Evolutionary conservation across 2,113 vertebrate species (phyloP).

Genomic region (Pachypanchax playfairii): DNA sequence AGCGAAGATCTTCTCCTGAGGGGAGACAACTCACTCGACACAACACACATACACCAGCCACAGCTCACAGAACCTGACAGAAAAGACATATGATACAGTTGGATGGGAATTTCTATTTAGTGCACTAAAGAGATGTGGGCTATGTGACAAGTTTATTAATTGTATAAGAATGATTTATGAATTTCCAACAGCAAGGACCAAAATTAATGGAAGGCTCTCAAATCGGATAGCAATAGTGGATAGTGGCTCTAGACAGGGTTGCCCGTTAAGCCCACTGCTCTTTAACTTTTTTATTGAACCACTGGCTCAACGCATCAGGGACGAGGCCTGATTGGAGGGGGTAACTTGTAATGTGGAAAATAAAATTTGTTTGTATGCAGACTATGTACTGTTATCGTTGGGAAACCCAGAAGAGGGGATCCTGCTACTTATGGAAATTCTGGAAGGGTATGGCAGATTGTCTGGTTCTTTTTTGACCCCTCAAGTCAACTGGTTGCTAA

Average conservation of each 20-base stretch:
- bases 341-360: neutral
- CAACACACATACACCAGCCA: too few species aligned
- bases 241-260: neutral
- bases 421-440: neutral
- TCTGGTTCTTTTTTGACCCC: neutral
- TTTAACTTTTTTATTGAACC: neutral
- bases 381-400: neutral
- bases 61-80: too few species aligned
- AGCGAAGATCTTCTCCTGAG: too few species aligned
- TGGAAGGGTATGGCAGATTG: neutral
- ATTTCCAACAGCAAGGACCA: neutral
- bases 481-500: neutral
- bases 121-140: neutral
- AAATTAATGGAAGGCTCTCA: neutral
- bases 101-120: neutral
- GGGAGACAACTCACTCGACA: too few species aligned
- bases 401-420: neutral
- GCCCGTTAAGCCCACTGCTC: neutral
- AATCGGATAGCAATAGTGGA: neutral
- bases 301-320: neutral
- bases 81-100: neutral
- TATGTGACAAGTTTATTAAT: neutral
- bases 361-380: neutral
- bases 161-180: neutral
- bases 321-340: neutral